Conservation (phyloP, 2,888 invertebrate genomes). For the Hofmannophila pseudospretella region DNA sequence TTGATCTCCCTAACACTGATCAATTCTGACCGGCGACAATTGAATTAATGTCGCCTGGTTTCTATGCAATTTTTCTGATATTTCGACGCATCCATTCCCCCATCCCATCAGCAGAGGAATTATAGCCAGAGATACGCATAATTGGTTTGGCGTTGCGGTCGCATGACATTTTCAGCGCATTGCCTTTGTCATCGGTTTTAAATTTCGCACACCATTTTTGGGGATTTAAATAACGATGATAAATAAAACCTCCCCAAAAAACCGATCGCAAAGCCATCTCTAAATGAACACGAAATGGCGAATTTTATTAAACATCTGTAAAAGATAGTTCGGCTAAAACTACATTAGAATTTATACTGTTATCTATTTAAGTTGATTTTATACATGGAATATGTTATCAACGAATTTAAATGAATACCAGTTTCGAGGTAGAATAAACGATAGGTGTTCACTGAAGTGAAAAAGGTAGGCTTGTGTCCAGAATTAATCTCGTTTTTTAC, state of each 20-base stretch:
- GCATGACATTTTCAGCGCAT: slow-evolving; percentile 69
- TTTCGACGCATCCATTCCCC: slow-evolving; percentile 40
- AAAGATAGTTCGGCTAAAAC: too few species aligned
- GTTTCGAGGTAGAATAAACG: too few species aligned
- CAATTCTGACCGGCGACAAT: slow-evolving; percentile 66
- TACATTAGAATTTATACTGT: too few species aligned
- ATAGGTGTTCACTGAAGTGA: too few species aligned
- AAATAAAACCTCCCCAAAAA: slow-evolving; percentile 20
- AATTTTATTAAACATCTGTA: too few species aligned
- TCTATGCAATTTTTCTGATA: slow-evolving; percentile 65
- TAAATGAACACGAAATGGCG: too few species aligned
- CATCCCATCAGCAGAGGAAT: slow-evolving; percentile 22
- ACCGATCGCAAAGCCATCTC: too few species aligned
- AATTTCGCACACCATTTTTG: slow-evolving; percentile 52
- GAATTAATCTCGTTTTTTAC: too few species aligned
- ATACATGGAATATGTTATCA: too few species aligned
- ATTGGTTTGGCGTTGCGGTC: slow-evolving; percentile 73
- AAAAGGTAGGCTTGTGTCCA: too few species aligned
- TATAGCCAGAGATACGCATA: slow-evolving; percentile 69
- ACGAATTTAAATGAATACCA: too few species aligned
- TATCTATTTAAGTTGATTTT: too few species aligned
- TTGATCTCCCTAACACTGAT: slow-evolving; percentile 71
- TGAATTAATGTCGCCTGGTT: slow-evolving; percentile 71
- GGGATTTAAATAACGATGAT: slow-evolving; percentile 48
- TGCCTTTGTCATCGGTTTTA: slow-evolving; percentile 72